Evolutionary conservation across 2,113 vertebrate genomes (phyloP).

Genomic region (Puntigrus tetrazona): DNA sequence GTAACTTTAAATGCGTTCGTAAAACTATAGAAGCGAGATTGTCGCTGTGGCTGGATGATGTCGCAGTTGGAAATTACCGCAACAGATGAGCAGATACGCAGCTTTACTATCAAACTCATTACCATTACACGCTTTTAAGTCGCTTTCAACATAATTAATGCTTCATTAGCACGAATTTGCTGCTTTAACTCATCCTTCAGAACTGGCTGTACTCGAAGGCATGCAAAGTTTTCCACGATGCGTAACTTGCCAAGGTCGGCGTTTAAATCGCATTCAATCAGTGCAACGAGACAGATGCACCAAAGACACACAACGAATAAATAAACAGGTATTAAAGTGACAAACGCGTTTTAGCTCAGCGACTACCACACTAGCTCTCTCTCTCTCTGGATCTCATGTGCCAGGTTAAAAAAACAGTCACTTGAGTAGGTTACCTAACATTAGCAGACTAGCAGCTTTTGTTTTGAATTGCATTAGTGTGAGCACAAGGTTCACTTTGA

Average conservation of each 20-base stretch:
- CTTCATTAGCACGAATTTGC: not conserved
- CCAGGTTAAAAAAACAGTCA: constrained; percentile 31
- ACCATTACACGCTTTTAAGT: not conserved
- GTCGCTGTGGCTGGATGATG: constrained; percentile 20
- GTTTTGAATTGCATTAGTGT: constrained; percentile 46
- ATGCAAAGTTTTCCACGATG: constrained; percentile 47
- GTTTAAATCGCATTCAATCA: constrained; percentile 30
- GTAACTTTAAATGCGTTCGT: not conserved
- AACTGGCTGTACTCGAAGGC: constrained; percentile 13
- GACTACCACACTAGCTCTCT: not conserved
- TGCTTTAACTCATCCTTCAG: not conserved
- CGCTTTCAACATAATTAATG: not conserved
- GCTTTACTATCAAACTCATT: not conserved
- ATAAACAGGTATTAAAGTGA: not conserved
- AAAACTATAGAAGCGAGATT: not conserved
- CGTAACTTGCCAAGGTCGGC: constrained; percentile 42
- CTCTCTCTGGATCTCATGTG: not conserved
- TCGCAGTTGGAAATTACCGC: constrained; percentile 58
- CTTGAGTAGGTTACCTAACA: constrained; percentile 54
- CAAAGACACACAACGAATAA: not conserved
- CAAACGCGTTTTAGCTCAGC: not conserved
- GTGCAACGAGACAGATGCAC: constrained; percentile 7
- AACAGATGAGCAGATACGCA: constrained; percentile 35
- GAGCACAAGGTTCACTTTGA: constrained; percentile 15
- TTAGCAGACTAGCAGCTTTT: constrained; percentile 55